Percentiles rank a stretch among this genome's conserved stretches.
Evolutionary conservation across 1,140 invertebrate species (phyloP).

Genomic region (Lasioglossum albipes): DNA sequence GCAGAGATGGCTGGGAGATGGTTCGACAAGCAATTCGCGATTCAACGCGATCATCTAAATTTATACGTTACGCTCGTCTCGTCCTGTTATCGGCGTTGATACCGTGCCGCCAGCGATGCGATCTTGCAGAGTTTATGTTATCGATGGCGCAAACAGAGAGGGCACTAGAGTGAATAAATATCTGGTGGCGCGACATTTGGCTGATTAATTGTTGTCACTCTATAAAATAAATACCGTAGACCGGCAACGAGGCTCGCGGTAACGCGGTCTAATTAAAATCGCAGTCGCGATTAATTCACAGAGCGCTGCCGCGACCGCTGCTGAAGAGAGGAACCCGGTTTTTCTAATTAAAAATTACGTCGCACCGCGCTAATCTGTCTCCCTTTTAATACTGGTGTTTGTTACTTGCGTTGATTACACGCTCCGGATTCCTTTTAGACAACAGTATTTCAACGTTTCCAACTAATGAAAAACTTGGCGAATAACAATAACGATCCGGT

Average conservation of each 20-base stretch:
- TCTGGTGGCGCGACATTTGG: not conserved
- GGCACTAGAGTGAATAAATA: constrained; percentile 16
- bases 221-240: constrained; percentile 38
- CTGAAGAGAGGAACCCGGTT: constrained; percentile 22
- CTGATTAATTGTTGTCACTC: constrained; percentile 45
- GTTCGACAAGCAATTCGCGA: constrained; percentile 7
- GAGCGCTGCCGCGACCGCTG: not conserved
- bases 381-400: constrained; percentile 12
- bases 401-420: constrained; percentile 16
- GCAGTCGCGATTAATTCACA: constrained; percentile 33
- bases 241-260: not conserved
- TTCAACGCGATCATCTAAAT: constrained; percentile 35
- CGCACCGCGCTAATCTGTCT: constrained; percentile 13
- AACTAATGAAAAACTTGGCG: not conserved
- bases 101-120: too few relatives aligned
- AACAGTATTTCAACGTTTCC: constrained; percentile 9
- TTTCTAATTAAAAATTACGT: constrained; percentile 49
- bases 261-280: constrained; percentile 43
- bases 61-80: not conserved
- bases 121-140: constrained; percentile 11
- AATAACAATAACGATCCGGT: not conserved
- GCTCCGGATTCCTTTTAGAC: constrained; percentile 16
- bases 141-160: not conserved
- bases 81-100: not conserved
- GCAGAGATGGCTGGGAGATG: too few relatives aligned